These are phyloP conservation scores for Sarcophaga peregrina DNA, from an alignment of 1,140 invertebrate genomes.

Conservation along the genomic window DNA sequence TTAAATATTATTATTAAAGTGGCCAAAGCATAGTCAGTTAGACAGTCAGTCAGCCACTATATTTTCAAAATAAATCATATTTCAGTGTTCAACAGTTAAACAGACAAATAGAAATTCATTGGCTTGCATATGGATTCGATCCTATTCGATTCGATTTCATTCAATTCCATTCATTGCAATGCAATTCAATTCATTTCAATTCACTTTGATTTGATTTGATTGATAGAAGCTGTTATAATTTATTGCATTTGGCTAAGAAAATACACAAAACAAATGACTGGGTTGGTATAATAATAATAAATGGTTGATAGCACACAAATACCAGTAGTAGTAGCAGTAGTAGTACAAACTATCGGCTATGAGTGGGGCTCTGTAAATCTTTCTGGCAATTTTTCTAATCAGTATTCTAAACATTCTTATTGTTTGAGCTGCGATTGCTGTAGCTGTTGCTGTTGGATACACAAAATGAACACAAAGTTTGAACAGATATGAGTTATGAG, in stretches of 20 bases:
- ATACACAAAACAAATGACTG: too few species aligned
- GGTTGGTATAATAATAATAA: too few species aligned
- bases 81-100: background rate
- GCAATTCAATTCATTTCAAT: background rate
- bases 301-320: too few species aligned
- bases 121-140: background rate
- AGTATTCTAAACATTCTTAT: background rate
- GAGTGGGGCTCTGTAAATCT: background rate
- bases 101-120: background rate
- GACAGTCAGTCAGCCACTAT: background rate
- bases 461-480: too few species aligned
- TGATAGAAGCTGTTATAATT: slow-evolving; percentile 4
- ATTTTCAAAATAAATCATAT: slow-evolving; percentile 6
- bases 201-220: background rate
- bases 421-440: too few species aligned
- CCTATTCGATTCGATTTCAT: background rate
- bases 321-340: too few species aligned
- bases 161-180: background rate
- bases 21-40: too few species aligned
- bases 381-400: background rate
- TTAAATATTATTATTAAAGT: too few species aligned
- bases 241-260: background rate
- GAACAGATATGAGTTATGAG: too few species aligned
- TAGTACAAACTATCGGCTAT: too few species aligned
- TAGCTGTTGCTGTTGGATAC: too few species aligned